These are phyloP conservation scores for Oenanthe oenanthe DNA, from an alignment of 2,113 vertebrate genomes.

Conservation along the genomic window DNA sequence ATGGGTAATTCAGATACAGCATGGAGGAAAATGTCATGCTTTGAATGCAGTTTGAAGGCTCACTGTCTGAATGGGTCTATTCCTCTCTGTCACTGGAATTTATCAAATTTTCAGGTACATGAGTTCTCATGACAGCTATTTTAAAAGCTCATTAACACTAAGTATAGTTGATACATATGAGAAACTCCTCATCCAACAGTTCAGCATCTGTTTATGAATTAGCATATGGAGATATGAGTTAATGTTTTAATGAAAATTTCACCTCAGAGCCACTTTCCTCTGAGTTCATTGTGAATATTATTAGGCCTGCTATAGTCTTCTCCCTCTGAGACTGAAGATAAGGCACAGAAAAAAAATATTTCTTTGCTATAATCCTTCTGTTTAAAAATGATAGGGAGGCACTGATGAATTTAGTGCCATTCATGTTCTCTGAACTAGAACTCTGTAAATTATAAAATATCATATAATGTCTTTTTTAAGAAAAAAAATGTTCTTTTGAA, in stretches of 20 bases:
- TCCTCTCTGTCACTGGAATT: conserved; percentile 13
- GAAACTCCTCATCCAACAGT: conserved; percentile 15
- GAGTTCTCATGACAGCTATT: conserved; percentile 54
- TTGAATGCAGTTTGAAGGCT: conserved; percentile 34
- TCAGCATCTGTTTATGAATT: conserved; percentile 61
- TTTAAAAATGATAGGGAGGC: conserved; percentile 70
- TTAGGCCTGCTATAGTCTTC: conserved; percentile 65
- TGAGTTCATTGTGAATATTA: conserved; percentile 70
- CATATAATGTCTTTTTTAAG: conserved; percentile 60
- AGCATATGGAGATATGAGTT: conserved; percentile 62
- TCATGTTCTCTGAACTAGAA: conserved; percentile 59
- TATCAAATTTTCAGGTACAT: conserved; percentile 33
- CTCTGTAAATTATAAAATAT: conserved; percentile 65
- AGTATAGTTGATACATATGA: conserved; percentile 46
- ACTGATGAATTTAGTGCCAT: conserved; percentile 61
- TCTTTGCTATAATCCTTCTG: conserved; percentile 70
- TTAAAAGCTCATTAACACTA: conserved; percentile 52
- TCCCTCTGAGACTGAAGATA: conserved; percentile 74
- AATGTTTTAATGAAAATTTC: conserved; percentile 77
- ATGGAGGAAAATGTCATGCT: not conserved
- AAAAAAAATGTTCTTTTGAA: conserved; percentile 3
- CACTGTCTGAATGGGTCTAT: conserved; percentile 10
- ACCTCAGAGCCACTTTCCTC: conserved; percentile 57
- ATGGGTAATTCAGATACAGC: not conserved
- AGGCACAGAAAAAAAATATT: conserved; percentile 61